phyloP scores from a whole-genome alignment of 2,113 vertebrate species.

The Bujurquina vittata region DNA sequence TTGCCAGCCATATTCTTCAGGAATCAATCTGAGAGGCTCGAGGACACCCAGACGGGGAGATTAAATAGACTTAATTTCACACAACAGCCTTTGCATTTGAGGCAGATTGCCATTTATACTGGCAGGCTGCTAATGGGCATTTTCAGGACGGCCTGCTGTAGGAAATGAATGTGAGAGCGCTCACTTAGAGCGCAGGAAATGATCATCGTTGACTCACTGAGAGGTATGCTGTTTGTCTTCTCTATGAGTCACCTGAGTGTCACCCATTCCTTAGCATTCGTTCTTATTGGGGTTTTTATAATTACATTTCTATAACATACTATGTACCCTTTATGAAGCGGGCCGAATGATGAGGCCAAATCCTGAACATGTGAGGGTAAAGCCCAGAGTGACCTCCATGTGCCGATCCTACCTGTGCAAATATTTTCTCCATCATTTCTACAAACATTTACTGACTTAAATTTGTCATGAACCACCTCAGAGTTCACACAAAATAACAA shows the following conservation, averaged over 20 bases:
- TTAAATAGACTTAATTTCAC: not conserved
- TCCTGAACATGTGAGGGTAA: not conserved
- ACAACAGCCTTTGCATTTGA: conserved; percentile 7
- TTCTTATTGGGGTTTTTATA: not conserved
- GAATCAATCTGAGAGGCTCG: not conserved
- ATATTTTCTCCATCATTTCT: not conserved
- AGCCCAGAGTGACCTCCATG: not conserved
- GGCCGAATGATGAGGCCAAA: not conserved
- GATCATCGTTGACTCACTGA: not conserved
- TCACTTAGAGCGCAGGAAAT: conserved; percentile 3
- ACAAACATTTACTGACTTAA: too few species aligned
- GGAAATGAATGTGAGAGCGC: not conserved
- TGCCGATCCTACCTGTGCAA: not conserved
- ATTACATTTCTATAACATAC: not conserved
- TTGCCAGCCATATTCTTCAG: not conserved
- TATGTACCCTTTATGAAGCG: not conserved
- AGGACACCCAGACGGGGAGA: not conserved
- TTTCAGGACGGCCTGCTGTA: not conserved
- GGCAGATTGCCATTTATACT: not conserved
- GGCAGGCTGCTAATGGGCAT: not conserved
- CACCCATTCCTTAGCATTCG: not conserved
- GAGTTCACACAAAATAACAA: too few species aligned
- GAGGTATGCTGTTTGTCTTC: not conserved
- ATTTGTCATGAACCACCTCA: too few species aligned
- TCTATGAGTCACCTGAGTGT: not conserved